Conservation (phyloP, 2,113 vertebrate genomes). For the Sinocyclocheilus rhinocerous region DNA sequence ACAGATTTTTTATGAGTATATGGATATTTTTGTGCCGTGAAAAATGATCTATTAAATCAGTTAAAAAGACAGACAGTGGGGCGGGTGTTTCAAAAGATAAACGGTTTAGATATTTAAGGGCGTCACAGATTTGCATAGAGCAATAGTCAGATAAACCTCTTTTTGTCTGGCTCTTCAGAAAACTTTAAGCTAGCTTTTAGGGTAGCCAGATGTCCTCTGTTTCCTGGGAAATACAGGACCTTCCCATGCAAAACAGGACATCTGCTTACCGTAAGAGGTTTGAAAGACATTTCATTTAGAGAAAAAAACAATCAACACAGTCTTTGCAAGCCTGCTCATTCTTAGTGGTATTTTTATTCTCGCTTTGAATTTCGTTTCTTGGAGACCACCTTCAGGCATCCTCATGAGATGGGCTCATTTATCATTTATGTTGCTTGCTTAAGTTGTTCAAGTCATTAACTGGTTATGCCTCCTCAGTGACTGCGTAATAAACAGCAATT, state of each 20-base stretch:
- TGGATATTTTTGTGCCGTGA: neutral
- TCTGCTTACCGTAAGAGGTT: neutral
- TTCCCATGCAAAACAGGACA: neutral
- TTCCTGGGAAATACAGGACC: neutral
- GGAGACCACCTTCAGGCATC: neutral
- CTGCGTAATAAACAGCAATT: neutral
- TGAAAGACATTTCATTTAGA: conserved; percentile 11
- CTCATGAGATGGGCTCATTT: neutral
- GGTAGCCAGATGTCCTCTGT: conserved; percentile 7
- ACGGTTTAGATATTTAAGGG: neutral
- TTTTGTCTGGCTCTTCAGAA: neutral
- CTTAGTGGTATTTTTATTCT: neutral
- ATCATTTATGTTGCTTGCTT: conserved; percentile 9
- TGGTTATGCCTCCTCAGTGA: conserved; percentile 2
- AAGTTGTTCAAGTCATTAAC: conserved; percentile 1
- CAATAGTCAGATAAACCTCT: conserved; percentile 6
- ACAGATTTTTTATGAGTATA: neutral
- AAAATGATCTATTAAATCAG: neutral
- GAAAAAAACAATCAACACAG: neutral
- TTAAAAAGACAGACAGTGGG: neutral
- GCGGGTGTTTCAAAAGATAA: neutral
- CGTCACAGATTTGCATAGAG: neutral
- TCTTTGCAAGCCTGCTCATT: neutral
- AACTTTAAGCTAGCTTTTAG: neutral
- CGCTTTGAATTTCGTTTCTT: neutral